Conservation (phyloP, 2,888 invertebrate genomes). For the Sturmia bella region DNA sequence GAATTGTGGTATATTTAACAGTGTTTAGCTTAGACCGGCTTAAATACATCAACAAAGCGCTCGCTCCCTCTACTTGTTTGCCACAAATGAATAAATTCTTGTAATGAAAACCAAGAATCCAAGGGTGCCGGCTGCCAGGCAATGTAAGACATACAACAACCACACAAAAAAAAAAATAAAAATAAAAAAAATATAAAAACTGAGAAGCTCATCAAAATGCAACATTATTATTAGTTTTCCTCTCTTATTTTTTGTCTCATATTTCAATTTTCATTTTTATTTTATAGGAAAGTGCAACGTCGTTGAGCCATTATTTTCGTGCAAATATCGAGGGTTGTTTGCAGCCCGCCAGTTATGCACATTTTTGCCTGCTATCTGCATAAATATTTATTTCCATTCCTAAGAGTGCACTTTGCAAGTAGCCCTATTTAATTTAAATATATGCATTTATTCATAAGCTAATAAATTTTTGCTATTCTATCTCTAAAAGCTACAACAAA, state of each 20-base stretch:
- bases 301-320: conserved; percentile 35
- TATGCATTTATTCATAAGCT: conserved; percentile 64
- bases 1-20: conserved; percentile 53
- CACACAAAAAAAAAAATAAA: neutral
- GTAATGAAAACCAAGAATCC: conserved; percentile 32
- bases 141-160: too few relatives aligned
- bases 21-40: conserved; percentile 66
- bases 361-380: conserved; percentile 15
- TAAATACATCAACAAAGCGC: conserved; percentile 54
- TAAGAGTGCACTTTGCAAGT: conserved; percentile 42
- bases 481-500: conserved; percentile 10
- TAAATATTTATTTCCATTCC: conserved; percentile 44
- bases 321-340: conserved; percentile 28
- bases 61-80: conserved; percentile 25
- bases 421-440: conserved; percentile 63
- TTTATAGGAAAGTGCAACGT: conserved; percentile 42
- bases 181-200: neutral
- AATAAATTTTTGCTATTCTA: conserved; percentile 39
- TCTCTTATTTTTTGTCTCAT: neutral
- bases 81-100: conserved; percentile 49
- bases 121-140: conserved; percentile 1
- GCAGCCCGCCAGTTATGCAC: neutral
- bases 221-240: conserved; percentile 53
- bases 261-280: conserved; percentile 3
- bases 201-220: conserved; percentile 60